Percentiles rank a stretch among this genome's conserved stretches.
Evolutionary conservation across 2,888 invertebrate species (phyloP).

Genomic region (Tyria jacobaeae): DNA sequence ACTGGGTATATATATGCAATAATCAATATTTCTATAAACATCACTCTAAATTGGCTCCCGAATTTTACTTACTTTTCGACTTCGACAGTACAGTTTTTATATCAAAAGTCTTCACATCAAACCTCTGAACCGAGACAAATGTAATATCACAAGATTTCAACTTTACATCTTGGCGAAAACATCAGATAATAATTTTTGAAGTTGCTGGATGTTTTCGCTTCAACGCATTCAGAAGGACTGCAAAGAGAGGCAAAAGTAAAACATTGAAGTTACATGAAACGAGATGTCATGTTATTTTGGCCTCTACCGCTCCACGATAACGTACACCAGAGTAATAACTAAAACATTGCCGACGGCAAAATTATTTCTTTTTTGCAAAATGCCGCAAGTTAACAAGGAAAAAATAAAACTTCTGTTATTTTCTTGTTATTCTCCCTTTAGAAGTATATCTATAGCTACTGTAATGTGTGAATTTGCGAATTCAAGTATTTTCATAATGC

Average conservation of each 20-base stretch:
- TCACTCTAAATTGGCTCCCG: conserved; percentile 17
- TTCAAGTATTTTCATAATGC: conserved; percentile 17
- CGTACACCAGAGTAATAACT: conserved; percentile 50
- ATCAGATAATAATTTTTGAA: conserved; percentile 64
- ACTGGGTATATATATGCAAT: conserved; percentile 22
- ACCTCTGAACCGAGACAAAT: conserved; percentile 36
- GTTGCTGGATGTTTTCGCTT: conserved; percentile 62
- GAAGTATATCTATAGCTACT: conserved; percentile 38
- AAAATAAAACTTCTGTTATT: conserved; percentile 69
- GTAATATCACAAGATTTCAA: conserved; percentile 48
- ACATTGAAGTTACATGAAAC: conserved; percentile 49
- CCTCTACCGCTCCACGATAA: conserved; percentile 58
- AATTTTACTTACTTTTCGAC: conserved; percentile 20
- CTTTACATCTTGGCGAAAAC: conserved; percentile 56
- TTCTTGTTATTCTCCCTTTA: conserved; percentile 52
- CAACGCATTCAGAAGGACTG: conserved; percentile 65
- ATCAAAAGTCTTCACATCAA: conserved; percentile 33
- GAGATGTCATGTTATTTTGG: conserved; percentile 55
- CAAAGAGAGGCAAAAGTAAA: conserved; percentile 59
- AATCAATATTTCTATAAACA: conserved; percentile 21
- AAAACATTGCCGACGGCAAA: conserved; percentile 52
- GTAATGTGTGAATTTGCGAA: conserved; percentile 22
- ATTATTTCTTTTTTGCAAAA: conserved; percentile 57
- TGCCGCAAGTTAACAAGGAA: conserved; percentile 69
- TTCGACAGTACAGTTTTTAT: conserved; percentile 32